Evolutionary conservation across 2,888 invertebrate species (phyloP), one percentile per base, ranked within the genome.

Genomic region (Mycalesis mineus): DNA sequence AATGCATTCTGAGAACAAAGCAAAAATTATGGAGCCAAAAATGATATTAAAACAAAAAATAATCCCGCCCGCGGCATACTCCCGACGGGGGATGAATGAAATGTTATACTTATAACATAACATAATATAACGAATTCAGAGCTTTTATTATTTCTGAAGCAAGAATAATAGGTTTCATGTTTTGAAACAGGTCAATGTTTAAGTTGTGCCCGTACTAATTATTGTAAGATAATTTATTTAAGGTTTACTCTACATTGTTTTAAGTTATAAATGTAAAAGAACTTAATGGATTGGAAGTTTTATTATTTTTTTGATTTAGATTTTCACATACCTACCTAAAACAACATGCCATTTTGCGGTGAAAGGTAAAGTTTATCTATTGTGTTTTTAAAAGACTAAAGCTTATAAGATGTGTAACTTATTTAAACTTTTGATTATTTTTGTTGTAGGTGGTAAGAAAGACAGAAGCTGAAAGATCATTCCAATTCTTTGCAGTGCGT

Each of bases 21-120:
- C 51, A 41, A 51, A 51, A 29, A 40, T 44, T 7, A 29, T 29
- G 14, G 40, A 41, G 39, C 49, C 40, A 41, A 29, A 29, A 51
- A 41, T 39, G 28, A 39, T 51, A 51, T 41, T 51, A 31, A 51
- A 37, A 40, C 40, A 37, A 51, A 51, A 47, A 51, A 51, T 50
- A 51, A 41, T 51, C 14, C 40, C 29, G 40, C 51, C 51, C 15
- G 14, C 40, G 31, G 40, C 40, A 14, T 40, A 31, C 29, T 31
- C 15, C 31, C 51, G 0, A 9, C 31, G 40, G 31, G 40, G 13
- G 29, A 40, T 29, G 51, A 51, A 51, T 31, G 31, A 29, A 40
- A 51, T 40, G 45, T 11, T 36, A 36, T 36, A 33, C 9, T 6
- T 36, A 8, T 39, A n/a, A 50, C 28, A 28, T 39, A 50, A 39